Conservation (phyloP, 53 echinoderm and acorn worm species). For the Echinometra lucunter region DNA sequence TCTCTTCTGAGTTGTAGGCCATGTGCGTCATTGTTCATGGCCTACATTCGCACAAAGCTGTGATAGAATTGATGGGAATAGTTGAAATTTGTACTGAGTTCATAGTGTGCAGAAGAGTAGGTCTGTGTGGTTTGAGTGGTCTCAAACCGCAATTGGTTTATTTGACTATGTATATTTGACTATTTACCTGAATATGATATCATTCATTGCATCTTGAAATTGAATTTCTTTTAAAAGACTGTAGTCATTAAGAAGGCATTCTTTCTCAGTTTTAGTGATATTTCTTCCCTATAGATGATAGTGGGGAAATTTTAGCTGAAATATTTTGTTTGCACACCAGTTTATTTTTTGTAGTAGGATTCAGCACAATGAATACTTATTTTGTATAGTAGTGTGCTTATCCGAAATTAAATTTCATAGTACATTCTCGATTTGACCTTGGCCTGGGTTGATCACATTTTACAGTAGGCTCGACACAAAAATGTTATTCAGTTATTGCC, state of each 20-base stretch:
- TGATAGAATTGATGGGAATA: conserved; percentile 14
- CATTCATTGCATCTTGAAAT: not conserved
- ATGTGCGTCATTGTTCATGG: conserved; percentile 25
- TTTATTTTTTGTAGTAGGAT: not conserved
- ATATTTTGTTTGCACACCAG: too few species aligned
- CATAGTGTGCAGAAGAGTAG: not conserved
- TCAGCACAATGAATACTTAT: not conserved
- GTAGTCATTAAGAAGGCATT: not conserved
- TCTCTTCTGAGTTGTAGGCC: not conserved
- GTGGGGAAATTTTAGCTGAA: too few species aligned
- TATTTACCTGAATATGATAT: not conserved
- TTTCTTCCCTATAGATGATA: not conserved
- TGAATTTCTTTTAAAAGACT: not conserved
- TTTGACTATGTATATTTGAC: not conserved
- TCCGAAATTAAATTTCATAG: too few species aligned
- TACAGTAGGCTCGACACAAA: too few species aligned
- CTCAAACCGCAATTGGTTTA: conserved; percentile 22
- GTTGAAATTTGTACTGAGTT: not conserved
- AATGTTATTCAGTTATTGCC: too few species aligned
- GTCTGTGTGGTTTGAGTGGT: conserved; percentile 10
- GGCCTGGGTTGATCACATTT: too few species aligned
- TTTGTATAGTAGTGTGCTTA: too few species aligned
- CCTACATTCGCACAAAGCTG: conserved; percentile 32
- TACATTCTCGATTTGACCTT: too few species aligned
- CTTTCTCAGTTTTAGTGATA: not conserved